phyloP scores from a whole-genome alignment of 2,888 invertebrate species.

The Papilio gigon region DNA sequence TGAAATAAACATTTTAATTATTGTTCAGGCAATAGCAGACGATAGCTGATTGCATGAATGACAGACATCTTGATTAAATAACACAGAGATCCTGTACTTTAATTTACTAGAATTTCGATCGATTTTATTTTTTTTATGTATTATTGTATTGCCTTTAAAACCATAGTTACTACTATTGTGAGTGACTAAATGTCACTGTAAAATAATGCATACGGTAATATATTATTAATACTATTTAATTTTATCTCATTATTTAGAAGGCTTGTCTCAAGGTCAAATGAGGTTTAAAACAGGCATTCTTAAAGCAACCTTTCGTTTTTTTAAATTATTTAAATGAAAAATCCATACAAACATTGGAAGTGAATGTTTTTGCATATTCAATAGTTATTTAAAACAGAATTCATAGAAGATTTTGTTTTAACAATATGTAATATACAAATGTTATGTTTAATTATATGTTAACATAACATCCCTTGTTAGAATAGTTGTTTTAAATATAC shows the following conservation, averaged over 20 bases:
- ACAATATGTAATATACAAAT: not conserved
- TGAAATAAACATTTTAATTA: no score
- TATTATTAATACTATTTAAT: not conserved
- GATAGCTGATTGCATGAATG: no score
- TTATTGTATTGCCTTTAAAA: no score
- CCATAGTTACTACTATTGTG: no score
- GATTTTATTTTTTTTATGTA: no score
- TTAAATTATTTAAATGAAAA: not conserved
- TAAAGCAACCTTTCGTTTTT: conserved; percentile 12
- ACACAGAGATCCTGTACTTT: no score
- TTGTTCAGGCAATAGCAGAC: no score
- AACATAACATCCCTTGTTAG: conserved; percentile 6
- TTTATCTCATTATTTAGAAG: not conserved
- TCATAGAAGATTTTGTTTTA: not conserved
- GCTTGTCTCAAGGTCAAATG: conserved; percentile 1
- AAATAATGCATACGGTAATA: not conserved
- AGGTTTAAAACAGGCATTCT: not conserved
- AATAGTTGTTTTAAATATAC: not conserved
- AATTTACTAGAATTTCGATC: no score
- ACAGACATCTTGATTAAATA: no score
- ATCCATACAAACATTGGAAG: not conserved
- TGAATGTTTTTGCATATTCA: not conserved
- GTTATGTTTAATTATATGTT: not conserved
- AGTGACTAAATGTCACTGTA: not conserved
- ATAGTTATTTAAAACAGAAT: conserved; percentile 2